Base-by-base conservation (phyloP, 2,113 vertebrate species). In the Engystomops pustulosus region DNA sequence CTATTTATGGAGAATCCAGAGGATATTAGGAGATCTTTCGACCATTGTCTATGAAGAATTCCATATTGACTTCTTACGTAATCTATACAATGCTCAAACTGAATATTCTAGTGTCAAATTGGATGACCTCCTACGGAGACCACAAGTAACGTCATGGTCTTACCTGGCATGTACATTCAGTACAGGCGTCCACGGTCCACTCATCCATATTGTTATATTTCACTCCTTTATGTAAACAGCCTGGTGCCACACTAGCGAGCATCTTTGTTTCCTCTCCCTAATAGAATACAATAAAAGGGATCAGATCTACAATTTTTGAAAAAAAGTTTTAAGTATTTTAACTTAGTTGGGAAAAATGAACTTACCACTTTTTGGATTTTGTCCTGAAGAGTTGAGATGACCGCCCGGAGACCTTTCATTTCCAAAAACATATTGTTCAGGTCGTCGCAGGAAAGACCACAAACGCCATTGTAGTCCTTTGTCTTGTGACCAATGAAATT, bases 121-220 rank as follows among this genome's bases (percentile, higher is more conserved):
- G 6, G 23, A 2, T 23, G 14, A 53, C 18, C 51, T 15, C 2
- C 47, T 18, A 51, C 51, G n/a, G 51, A 53, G 60, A 18, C 30
- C 9, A 36, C 9, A 18, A 67, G 17, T 20, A 36, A 36, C 17
- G 9, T 68, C 2, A 5, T 9, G 30, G 17, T 32, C 89, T 90
- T 90, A 99, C 98, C 97, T 99, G 96, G 87, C 98, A 99, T 86
- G 95, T 98, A 88, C 98, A 99, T 89, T 97, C 95, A 0, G 98
- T 99, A 88, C 98, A 99, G 90, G 93, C 95, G 27, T 99, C 97
- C 70, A 99, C 95, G 0, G 96, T 98, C 98, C 98, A 99, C 65
- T 98, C 96, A 0, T 95, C 95, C 3, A 92, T 93, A 77, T 99
- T 95, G 60, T 92, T 93, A 89, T 98, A 92, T 86, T 91, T 81